Base-by-base conservation (phyloP, 1,140 invertebrate genomes). In the Macrobrachium rosenbergii region DNA sequence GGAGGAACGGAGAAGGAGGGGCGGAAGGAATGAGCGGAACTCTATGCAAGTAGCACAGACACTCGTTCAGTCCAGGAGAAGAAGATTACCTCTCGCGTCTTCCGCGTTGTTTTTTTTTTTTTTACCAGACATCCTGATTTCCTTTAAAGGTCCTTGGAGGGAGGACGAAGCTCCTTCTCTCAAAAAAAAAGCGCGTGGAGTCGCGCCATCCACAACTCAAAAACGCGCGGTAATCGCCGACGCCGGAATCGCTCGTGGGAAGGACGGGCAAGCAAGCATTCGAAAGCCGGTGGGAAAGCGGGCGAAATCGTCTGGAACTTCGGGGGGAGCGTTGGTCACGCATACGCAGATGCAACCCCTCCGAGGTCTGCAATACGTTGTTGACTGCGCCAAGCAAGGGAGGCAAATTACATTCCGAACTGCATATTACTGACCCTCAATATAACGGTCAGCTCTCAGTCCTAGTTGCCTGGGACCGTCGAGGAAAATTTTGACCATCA, bases 381-480 rank as follows among this genome's bases (percentile, higher is more conserved):
- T 87, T 87, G 85, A 87, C 85, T 87, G 85, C 85, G 69, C 85
- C 85, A 87, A 87, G 85, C 85, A 87, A 87, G 78, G 69, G 69
- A 76, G 78, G 78, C 85, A 87, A 87, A 87, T 87, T 87, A 87
- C 85, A 87, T 87, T 87, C 85, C 85, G 78, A 87, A 87, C 78
- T 87, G 85, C 85, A 80, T 87, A 87, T 87, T 87, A 87, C 85
- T 64, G 81, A 76, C 78, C 85, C 85, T 87, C 85, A 87, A 87
- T 87, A 87, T 87, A 87, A 82, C 85, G 85, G 79, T 87, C 85
- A 87, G 52, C 85, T 81, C 78, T 63, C 79, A 75, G 78, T 81
- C 85, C 85, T 87, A 82, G 85, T 87, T 87, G 81, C 67, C 43
- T 19, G 19, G 23, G 67, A 64, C 59, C 78, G 62, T 81, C 85